phyloP scores from a whole-genome alignment of 2,888 invertebrate genomes.

The Arrhopalites spinosus region DNA sequence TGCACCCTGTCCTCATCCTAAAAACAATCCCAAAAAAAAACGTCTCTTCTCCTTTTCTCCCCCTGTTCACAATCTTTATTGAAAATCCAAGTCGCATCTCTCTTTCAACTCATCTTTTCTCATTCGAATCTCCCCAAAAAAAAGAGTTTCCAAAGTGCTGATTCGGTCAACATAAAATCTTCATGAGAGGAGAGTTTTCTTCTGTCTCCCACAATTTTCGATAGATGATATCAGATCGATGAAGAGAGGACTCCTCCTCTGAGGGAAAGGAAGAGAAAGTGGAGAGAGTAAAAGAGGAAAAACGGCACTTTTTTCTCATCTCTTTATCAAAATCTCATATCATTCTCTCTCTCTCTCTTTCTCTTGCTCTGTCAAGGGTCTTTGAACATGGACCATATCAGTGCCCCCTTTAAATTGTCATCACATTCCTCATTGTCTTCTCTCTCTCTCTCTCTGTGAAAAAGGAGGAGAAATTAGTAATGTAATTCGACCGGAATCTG shows the following conservation, averaged over 20 bases:
- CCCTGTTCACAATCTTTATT: conserved; percentile 36
- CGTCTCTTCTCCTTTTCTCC: not conserved
- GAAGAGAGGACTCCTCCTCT: too few relatives aligned
- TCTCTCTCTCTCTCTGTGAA: too few relatives aligned
- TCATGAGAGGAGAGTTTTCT: conserved; percentile 14
- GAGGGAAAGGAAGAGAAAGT: too few relatives aligned
- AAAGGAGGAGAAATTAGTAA: too few relatives aligned
- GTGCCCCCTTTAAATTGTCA: too few relatives aligned
- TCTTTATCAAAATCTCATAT: not conserved
- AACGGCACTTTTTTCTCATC: conserved; percentile 3
- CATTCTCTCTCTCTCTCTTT: not conserved
- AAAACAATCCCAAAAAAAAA: not conserved
- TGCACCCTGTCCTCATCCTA: not conserved
- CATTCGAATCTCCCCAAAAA: not conserved
- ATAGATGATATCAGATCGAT: too few relatives aligned
- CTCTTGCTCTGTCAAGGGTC: not conserved
- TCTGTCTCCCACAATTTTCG: not conserved
- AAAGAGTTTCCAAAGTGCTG: conserved; percentile 41
- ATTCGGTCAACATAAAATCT: conserved; percentile 44
- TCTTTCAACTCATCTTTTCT: conserved; percentile 39
- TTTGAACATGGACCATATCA: not conserved
- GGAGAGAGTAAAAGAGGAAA: too few relatives aligned
- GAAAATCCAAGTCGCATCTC: conserved; percentile 37
- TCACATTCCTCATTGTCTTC: too few relatives aligned
- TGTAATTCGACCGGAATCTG: too few relatives aligned